These are phyloP conservation scores for Microchirus variegatus DNA, from an alignment of 2,797 vertebrate genomes.

Conservation along the genomic window DNA sequence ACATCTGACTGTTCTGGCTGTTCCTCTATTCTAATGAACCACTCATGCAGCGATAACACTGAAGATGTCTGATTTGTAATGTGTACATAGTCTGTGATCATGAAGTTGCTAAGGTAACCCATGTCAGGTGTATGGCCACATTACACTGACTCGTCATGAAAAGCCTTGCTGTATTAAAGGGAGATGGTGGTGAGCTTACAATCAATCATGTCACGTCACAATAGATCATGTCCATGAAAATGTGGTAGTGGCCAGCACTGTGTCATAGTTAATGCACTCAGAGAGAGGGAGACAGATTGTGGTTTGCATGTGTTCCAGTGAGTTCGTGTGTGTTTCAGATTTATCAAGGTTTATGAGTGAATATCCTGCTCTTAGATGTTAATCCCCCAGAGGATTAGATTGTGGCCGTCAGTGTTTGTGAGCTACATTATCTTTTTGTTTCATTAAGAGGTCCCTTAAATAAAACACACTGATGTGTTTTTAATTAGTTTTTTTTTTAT, in stretches of 20 bases:
- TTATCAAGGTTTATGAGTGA: slow-evolving; percentile 70
- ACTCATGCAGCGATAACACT: slow-evolving; percentile 29
- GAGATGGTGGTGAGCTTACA: slow-evolving; percentile 9
- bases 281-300: slow-evolving; percentile 60
- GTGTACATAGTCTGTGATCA: neutral
- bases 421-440: slow-evolving; percentile 32
- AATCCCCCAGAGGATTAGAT: slow-evolving; percentile 71
- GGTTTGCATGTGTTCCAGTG: slow-evolving; percentile 55
- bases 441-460: neutral
- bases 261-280: slow-evolving; percentile 21
- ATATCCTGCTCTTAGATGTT: slow-evolving; percentile 73
- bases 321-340: slow-evolving; percentile 70
- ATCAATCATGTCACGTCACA: slow-evolving; percentile 17
- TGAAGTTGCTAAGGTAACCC: slow-evolving; percentile 17
- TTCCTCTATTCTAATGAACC: slow-evolving; percentile 34
- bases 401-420: slow-evolving; percentile 1
- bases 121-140: neutral
- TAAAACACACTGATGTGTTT: neutral
- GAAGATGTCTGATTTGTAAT: slow-evolving; percentile 2
- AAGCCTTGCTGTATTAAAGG: slow-evolving; percentile 4
- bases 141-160: slow-evolving; percentile 9
- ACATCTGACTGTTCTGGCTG: slow-evolving; percentile 46
- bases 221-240: slow-evolving; percentile 10
- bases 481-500: neutral
- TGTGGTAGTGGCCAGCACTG: slow-evolving; percentile 13